Evolutionary conservation across 2,888 invertebrate species (phyloP), one percentile per base, ranked within the genome.

Genomic region (Cantharis flavilabris): DNA sequence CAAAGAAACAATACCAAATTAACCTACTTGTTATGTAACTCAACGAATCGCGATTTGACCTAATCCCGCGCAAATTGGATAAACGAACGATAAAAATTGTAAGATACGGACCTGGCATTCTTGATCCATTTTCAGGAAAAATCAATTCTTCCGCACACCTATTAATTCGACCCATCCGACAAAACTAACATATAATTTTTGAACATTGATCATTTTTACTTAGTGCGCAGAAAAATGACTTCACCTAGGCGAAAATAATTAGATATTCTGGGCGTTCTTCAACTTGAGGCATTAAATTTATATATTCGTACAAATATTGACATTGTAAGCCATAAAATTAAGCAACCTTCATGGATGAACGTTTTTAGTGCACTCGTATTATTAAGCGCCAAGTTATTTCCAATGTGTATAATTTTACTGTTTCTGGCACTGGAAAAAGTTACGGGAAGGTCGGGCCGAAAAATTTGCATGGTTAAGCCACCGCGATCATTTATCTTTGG

Each of bases 21-120:
- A 75, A 75, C 75, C 75, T 28, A 75, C 63, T 70, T 69, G 63
- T 75, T 75, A 75, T 71, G 75, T 71, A 75, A 75, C 63, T 26
- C 69, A 28, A 30, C 70, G 69, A 73, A 67, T 67, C 7, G 26
- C 3, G 20, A 20, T 67, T 67, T 23, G 65, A 67, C 65, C 65
- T 67, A 67, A 67, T 67, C 23, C n/a, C n/a, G 20, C 11, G 16
- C n/a, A 67, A 67, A 26, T 23, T 23, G 13, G n/a, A 23, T 23
- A 67, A 11, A 20, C 26, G 13, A 33, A 33, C 23, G 23, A n/a
- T 67, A 49, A 49, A 49, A n/a, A 49, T 49, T 49, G 5, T 49
- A n/a, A 7, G 5, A 49, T 49, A 49, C 49, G n/a, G 49, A 49
- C 49, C 49, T 49, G 49, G n/a, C 0, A 49, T 49, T n/a, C 5